phyloP scores from a whole-genome alignment of 2,888 invertebrate genomes.

The Danaus chrysippus region DNA sequence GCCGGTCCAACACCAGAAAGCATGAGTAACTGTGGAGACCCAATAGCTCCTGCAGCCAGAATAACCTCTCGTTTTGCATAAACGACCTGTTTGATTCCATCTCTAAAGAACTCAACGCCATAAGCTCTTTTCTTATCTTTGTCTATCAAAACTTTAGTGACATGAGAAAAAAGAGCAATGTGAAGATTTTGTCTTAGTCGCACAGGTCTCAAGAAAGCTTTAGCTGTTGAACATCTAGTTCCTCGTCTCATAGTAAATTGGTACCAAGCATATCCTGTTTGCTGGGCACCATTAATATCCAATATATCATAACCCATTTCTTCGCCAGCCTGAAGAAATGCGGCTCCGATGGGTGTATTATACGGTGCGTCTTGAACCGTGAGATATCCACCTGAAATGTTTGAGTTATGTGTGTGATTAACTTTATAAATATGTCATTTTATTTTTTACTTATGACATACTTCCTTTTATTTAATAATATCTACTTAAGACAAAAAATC shows the following conservation, averaged over 20 bases:
- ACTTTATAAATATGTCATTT: background rate
- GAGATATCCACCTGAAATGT: conserved; percentile 83
- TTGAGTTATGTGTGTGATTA: conserved; percentile 10
- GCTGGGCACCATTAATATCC: conserved; percentile 91
- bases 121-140: conserved; percentile 84
- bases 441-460: too few species aligned
- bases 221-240: conserved; percentile 89
- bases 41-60: conserved; percentile 93
- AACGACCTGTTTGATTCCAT: conserved; percentile 80
- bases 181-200: conserved; percentile 89
- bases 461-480: too few species aligned
- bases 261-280: conserved; percentile 92
- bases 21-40: conserved; percentile 94
- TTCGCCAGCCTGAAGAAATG: conserved; percentile 92
- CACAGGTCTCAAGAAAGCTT: conserved; percentile 90
- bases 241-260: conserved; percentile 94
- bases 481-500: too few species aligned
- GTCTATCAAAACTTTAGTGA: conserved; percentile 87
- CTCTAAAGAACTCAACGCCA: conserved; percentile 88
- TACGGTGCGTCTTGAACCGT: conserved; percentile 89
- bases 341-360: conserved; percentile 90
- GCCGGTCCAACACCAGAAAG: conserved; percentile 91
- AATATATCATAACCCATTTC: conserved; percentile 94
- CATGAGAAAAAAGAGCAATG: conserved; percentile 88
- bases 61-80: conserved; percentile 90